Evolutionary conservation across 2,888 invertebrate species (phyloP).

Genomic region (Chorisops tibialis): DNA sequence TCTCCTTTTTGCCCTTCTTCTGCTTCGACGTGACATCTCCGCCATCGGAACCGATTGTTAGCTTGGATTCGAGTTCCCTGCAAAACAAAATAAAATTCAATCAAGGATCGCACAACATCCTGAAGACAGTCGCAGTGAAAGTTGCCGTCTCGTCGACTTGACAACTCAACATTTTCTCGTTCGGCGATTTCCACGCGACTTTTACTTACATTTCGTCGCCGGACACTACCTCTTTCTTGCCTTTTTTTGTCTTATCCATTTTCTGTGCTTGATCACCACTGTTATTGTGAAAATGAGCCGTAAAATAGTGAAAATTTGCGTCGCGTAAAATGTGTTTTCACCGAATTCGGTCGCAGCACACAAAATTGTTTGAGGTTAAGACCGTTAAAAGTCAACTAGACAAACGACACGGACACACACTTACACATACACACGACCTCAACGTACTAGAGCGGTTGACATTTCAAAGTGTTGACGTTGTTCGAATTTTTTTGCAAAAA

Average conservation of each 20-base stretch:
- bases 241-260: constrained; percentile 81
- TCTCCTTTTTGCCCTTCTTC: constrained; percentile 43
- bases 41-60: constrained; percentile 52
- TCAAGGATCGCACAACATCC: not conserved
- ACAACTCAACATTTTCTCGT: constrained; percentile 24
- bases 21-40: constrained; percentile 45
- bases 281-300: constrained; percentile 38
- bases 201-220: constrained; percentile 70
- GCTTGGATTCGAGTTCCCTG: constrained; percentile 54
- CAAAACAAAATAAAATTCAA: constrained; percentile 43
- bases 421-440: no score
- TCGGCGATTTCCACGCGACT: constrained; percentile 39
- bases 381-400: constrained; percentile 11
- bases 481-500: no score
- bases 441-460: constrained; percentile 13
- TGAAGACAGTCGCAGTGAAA: constrained; percentile 12
- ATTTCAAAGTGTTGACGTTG: constrained; percentile 10
- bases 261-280: constrained; percentile 51
- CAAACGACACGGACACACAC: not conserved
- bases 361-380: constrained; percentile 15
- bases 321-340: constrained; percentile 2
- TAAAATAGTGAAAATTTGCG: constrained; percentile 1
- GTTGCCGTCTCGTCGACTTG: constrained; percentile 19
- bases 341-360: constrained; percentile 1
- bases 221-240: constrained; percentile 70